These are phyloP conservation scores for Tetramorium parvispinum DNA, from an alignment of 1,140 invertebrate species.

Conservation along the genomic window DNA sequence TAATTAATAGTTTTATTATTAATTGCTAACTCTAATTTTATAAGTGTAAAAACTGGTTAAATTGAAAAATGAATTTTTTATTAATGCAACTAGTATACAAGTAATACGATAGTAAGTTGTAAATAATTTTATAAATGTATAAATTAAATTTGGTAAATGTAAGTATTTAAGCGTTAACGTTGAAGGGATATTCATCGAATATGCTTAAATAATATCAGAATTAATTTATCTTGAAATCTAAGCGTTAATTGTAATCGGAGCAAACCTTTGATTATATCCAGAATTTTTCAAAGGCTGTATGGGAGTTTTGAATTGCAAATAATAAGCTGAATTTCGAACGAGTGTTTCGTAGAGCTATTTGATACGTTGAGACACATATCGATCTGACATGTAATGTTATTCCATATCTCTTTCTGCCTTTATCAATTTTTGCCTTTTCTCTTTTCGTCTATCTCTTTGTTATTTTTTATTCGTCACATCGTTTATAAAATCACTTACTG, in stretches of 20 bases:
- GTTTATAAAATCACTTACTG: neutral
- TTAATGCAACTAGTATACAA: neutral
- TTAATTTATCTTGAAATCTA: slow-evolving; percentile 10
- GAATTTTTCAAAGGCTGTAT: neutral
- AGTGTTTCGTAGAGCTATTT: neutral
- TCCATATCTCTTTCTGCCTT: neutral
- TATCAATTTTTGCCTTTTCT: neutral
- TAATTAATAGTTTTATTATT: neutral
- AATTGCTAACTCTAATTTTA: neutral
- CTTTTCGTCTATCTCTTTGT: neutral
- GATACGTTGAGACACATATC: neutral
- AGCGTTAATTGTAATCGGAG: neutral
- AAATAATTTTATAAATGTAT: neutral
- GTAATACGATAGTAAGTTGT: neutral
- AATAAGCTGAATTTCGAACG: neutral
- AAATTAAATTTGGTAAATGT: neutral
- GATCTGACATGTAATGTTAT: neutral
- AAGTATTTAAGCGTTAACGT: neutral
- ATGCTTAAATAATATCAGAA: slow-evolving; percentile 8
- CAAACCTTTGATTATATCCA: neutral
- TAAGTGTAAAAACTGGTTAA: neutral
- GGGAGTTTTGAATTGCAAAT: neutral
- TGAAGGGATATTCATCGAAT: too few species aligned
- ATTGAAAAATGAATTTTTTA: neutral
- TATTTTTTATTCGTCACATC: neutral